Conservation (phyloP, 1,140 invertebrate genomes). For the Vollenhovia emeryi region DNA sequence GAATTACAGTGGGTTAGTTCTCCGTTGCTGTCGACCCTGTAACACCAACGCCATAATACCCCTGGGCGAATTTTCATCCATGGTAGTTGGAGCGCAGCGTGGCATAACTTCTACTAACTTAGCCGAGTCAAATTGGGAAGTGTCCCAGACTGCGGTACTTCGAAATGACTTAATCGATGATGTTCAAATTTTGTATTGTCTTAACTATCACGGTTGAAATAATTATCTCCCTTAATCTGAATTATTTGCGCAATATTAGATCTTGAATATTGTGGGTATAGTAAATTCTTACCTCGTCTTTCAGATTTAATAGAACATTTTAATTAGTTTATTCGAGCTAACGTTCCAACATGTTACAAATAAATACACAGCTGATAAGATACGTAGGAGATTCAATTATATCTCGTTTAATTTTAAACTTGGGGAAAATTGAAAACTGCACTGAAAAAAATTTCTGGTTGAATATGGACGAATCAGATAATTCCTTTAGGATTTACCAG, state of each 20-base stretch:
- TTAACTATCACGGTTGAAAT: background rate
- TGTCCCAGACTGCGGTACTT: slow-evolving; percentile 13
- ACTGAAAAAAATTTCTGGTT: too few species aligned
- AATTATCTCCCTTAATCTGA: slow-evolving; percentile 5
- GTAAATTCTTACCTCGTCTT: background rate
- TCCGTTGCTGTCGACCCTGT: slow-evolving; percentile 42
- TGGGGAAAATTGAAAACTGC: background rate
- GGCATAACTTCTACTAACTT: slow-evolving; percentile 51
- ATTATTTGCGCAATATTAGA: background rate
- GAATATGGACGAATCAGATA: too few species aligned
- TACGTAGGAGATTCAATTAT: background rate
- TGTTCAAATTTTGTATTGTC: slow-evolving; percentile 6
- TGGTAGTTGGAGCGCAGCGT: slow-evolving; percentile 49
- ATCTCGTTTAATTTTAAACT: background rate
- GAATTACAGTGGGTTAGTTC: slow-evolving; percentile 51
- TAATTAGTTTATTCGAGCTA: background rate
- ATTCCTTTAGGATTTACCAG: too few species aligned
- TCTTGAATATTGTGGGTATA: background rate
- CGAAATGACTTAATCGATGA: slow-evolving; percentile 49
- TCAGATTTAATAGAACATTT: background rate
- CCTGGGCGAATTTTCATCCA: slow-evolving; percentile 55
- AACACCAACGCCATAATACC: slow-evolving; percentile 57
- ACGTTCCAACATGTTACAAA: background rate
- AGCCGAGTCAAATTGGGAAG: slow-evolving; percentile 36
- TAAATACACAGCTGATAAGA: background rate